Conservation (phyloP, 2,797 vertebrate species). For the Meda fulgida region DNA sequence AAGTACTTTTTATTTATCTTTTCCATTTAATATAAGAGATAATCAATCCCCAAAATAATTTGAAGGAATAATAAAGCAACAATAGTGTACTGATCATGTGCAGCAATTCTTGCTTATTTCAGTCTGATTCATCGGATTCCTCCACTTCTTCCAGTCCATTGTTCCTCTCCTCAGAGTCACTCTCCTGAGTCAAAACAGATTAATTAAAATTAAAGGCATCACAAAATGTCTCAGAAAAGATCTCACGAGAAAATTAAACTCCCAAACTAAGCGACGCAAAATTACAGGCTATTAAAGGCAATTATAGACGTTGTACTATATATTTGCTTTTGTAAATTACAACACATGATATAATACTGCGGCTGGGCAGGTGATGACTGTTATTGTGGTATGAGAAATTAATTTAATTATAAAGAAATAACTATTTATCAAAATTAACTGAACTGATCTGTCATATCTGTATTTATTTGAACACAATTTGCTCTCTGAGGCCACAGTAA, state of each 20-base stretch:
- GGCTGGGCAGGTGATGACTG: background rate
- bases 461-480: background rate
- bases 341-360: background rate
- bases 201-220: conserved; percentile 4
- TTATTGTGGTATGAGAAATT: background rate
- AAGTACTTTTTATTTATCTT: background rate
- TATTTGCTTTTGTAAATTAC: background rate
- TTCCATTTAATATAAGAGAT: background rate
- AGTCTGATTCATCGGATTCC: conserved; percentile 50
- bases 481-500: background rate
- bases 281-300: background rate
- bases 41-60: background rate
- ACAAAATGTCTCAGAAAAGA: background rate
- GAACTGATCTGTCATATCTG: background rate
- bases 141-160: conserved; percentile 46
- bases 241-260: background rate
- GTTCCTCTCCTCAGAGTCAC: conserved; percentile 45
- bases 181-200: conserved; percentile 38
- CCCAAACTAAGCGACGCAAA: background rate
- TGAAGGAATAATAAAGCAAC: background rate
- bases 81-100: background rate
- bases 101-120: background rate
- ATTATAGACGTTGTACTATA: conserved; percentile 1
- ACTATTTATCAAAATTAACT: no score
- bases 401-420: background rate